These are phyloP conservation scores for Apodemia hepburni DNA, from an alignment of 2,888 invertebrate species.

Conservation along the genomic window DNA sequence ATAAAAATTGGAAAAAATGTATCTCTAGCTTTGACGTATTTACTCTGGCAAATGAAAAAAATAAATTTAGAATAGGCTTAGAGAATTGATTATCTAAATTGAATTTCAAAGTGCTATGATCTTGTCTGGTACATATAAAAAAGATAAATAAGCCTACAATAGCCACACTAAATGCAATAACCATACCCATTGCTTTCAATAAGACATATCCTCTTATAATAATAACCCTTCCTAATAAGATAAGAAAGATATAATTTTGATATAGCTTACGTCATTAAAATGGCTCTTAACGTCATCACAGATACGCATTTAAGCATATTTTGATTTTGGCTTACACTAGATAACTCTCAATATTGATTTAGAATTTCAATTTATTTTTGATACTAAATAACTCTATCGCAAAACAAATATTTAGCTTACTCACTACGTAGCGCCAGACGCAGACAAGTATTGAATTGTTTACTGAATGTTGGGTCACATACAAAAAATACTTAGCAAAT, in stretches of 20 bases:
- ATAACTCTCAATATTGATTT: slow-evolving; percentile 7
- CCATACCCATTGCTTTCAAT: background rate
- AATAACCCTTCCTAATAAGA: slow-evolving; percentile 1
- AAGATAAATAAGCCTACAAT: too few relatives aligned
- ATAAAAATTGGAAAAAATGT: too few relatives aligned
- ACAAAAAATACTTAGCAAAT: too few relatives aligned
- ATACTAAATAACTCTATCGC: background rate
- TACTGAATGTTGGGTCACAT: background rate
- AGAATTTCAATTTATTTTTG: background rate
- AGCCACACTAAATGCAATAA: too few relatives aligned
- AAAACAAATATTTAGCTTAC: background rate
- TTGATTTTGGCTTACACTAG: slow-evolving; percentile 1
- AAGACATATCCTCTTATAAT: background rate
- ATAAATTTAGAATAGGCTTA: too few relatives aligned
- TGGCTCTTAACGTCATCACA: slow-evolving; percentile 13
- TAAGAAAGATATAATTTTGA: background rate
- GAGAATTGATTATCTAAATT: too few relatives aligned
- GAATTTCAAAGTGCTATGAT: too few relatives aligned
- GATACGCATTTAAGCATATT: slow-evolving; percentile 13
- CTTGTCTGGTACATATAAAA: too few relatives aligned
- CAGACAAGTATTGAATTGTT: background rate
- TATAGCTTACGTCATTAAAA: background rate
- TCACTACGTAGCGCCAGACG: background rate
- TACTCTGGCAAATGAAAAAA: too few relatives aligned
- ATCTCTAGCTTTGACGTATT: too few relatives aligned